Evolutionary conservation across 2,797 vertebrate species (phyloP).

Genomic region (Lagocephalus sceleratus): DNA sequence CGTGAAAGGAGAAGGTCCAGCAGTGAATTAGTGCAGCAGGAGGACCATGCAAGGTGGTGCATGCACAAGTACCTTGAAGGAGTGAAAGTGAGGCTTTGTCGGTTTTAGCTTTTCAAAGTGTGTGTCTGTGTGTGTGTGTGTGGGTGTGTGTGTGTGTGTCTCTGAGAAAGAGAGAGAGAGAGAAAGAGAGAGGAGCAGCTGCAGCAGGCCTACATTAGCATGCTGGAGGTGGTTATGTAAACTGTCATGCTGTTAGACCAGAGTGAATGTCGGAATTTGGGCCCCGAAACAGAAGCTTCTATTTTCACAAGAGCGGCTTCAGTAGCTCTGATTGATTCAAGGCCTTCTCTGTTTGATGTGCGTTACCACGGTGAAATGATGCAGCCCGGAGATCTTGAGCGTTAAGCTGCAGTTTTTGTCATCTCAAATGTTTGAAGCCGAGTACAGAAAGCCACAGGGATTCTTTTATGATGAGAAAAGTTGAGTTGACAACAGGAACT

Average conservation of each 20-base stretch:
- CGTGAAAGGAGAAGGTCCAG: constrained; percentile 38
- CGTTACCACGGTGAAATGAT: constrained; percentile 34
- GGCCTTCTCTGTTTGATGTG: constrained; percentile 26
- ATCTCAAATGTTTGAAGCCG: not conserved
- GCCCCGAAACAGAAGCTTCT: constrained; percentile 55
- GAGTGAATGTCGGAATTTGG: constrained; percentile 60
- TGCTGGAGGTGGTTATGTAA: constrained; percentile 72
- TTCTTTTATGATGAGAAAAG: not conserved
- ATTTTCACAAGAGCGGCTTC: constrained; percentile 47
- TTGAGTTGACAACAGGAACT: not conserved
- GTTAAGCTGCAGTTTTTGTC: not conserved
- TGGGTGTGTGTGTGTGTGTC: constrained; percentile 22
- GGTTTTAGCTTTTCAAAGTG: constrained; percentile 30
- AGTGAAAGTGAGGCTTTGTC: constrained; percentile 58
- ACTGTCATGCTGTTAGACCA: constrained; percentile 57
- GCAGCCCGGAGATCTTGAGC: constrained; percentile 3
- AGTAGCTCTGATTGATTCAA: constrained; percentile 43
- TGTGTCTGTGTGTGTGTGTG: constrained; percentile 21
- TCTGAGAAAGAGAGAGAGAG: constrained; percentile 26
- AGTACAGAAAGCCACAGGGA: not conserved
- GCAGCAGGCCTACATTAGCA: constrained; percentile 69
- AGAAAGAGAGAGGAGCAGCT: constrained; percentile 58
- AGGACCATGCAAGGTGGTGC: constrained; percentile 54
- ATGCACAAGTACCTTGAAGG: constrained; percentile 65
- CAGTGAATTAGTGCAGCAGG: constrained; percentile 43